Base-by-base conservation (phyloP, 2,797 vertebrate species). In the Geotrypetes seraphini region DNA sequence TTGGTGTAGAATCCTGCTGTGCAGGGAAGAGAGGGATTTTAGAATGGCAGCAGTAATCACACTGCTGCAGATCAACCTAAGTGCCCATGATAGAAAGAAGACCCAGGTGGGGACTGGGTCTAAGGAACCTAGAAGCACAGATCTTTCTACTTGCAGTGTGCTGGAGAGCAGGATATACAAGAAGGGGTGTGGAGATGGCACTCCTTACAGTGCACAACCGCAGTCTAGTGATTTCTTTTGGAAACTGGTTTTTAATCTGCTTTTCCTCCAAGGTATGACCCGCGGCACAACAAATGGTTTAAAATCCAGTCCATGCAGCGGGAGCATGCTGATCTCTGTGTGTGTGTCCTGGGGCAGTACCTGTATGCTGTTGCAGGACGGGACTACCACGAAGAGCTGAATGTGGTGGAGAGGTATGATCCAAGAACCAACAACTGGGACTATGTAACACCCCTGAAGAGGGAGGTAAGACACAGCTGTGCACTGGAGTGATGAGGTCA, bases 281-380 rank as follows among this genome's bases (percentile, higher is more conserved):
- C 95, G 1, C 82, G 95, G 22, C 90, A 96, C 78, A 96, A 97
- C 73, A 80, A 63, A 45, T 99, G 96, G 95, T 91, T 88, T 69
- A 57, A 81, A 57, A 86, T 98, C 58, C 81, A 89, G 65, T 71
- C 93, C 12, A 69, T 99, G 53, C 91, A 87, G 70, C 89, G 87
- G 39, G 89, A 91, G 59, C 95, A 89, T 0, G 91, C 95, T 0
- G 95, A 99, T 67, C 87, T 97, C 52, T 92, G 89, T 4, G 86
- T 99, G 17, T 98, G 95, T 33, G 88, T 91, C 4, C 54, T 85
- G 60, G 91, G 75, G 4, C 70, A 64, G 23, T 72, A 78, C 22
- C 90, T 99, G 57, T 99, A 99, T 5, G 85, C 94, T 1, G 85
- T 97, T 2, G 96, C 89, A 2, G 96, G 96, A 9, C 86, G 96